These are phyloP conservation scores for Cynaeus angustus DNA, from an alignment of 2,888 invertebrate genomes.

Conservation along the genomic window DNA sequence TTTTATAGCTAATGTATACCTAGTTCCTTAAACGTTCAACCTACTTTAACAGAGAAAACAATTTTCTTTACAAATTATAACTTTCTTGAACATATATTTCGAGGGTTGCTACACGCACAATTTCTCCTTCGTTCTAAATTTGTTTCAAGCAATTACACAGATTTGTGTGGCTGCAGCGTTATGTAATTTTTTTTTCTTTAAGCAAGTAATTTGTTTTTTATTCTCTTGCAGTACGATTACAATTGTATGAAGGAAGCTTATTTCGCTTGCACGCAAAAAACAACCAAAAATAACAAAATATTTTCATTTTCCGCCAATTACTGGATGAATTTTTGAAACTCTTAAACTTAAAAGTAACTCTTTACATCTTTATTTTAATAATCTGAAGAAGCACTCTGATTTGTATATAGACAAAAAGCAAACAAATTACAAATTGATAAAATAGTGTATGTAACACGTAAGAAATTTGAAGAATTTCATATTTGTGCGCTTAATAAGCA, in stretches of 20 bases:
- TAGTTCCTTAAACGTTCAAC: not conserved
- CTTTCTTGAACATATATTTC: slow-evolving; percentile 9
- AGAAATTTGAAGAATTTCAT: too few species aligned
- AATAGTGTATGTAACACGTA: too few species aligned
- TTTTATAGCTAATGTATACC: not conserved
- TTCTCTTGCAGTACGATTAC: not conserved
- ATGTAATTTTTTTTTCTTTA: not conserved
- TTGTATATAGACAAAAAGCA: too few species aligned
- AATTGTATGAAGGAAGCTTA: not conserved
- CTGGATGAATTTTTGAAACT: too few species aligned
- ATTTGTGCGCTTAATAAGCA: too few species aligned
- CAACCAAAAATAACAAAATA: too few species aligned
- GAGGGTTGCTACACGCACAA: slow-evolving; percentile 14
- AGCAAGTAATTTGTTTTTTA: not conserved
- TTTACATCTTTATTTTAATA: too few species aligned
- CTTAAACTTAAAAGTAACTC: too few species aligned
- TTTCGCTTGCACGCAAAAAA: too few species aligned
- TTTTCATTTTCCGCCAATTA: too few species aligned
- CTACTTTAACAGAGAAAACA: slow-evolving; percentile 5
- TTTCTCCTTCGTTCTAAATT: slow-evolving; percentile 6
- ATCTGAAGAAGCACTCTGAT: too few species aligned
- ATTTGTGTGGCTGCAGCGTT: slow-evolving; percentile 15
- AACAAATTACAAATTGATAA: too few species aligned
- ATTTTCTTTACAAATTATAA: slow-evolving; percentile 5
- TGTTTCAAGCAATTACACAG: slow-evolving; percentile 24